A percentile compares a stretch with the other conserved stretches of the same genome.
These are phyloP conservation scores for Drosophila kuntzei DNA, from an alignment of 2,888 invertebrate genomes.

Conservation along the genomic window DNA sequence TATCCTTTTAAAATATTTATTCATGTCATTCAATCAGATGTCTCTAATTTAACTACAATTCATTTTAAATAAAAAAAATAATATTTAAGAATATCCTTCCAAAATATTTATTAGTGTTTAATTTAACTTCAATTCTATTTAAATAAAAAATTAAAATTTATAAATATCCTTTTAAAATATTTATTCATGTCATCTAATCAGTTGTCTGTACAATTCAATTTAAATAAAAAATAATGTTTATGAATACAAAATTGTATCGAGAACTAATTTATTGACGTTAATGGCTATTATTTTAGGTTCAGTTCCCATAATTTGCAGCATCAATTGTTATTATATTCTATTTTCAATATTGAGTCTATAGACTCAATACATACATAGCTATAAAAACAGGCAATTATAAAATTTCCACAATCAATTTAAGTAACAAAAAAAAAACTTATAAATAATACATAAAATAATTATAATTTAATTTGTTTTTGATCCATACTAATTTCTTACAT, in stretches of 20 bases:
- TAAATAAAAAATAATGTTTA: not conserved
- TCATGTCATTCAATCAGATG: too few relatives aligned
- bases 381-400: constrained; percentile 6
- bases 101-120: too few relatives aligned
- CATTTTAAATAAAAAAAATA: not conserved
- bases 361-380: not conserved
- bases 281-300: not conserved
- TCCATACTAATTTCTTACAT: constrained; percentile 29
- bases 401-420: constrained; percentile 10
- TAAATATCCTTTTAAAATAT: too few relatives aligned
- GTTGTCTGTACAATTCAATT: not conserved
- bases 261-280: not conserved
- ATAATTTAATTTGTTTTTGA: constrained; percentile 24
- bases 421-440: not conserved
- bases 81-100: too few relatives aligned
- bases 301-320: not conserved
- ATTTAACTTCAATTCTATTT: too few relatives aligned
- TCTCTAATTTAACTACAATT: too few relatives aligned
- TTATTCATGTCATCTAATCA: too few relatives aligned
- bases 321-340: not conserved
- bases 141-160: too few relatives aligned
- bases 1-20: too few relatives aligned
- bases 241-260: not conserved
- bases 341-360: not conserved
- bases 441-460: constrained; percentile 23